These are phyloP conservation scores for Rhinichthys klamathensis DNA, from an alignment of 2,113 vertebrate species.

Conservation along the genomic window DNA sequence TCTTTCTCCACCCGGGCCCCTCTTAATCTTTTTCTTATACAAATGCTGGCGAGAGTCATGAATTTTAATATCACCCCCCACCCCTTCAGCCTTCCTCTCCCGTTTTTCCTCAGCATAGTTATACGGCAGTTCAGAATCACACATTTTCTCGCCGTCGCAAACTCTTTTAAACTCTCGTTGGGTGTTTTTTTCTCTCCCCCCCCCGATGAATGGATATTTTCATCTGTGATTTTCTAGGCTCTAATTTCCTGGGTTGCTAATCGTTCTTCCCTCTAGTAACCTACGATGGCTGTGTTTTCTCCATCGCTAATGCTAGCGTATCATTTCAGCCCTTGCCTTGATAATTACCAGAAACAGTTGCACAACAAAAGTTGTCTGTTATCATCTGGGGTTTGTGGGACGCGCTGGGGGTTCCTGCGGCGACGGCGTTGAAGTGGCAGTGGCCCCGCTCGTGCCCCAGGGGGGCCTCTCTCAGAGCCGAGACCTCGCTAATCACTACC, in stretches of 20 bases:
- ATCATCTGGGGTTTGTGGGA: constrained; percentile 55
- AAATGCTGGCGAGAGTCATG: constrained; percentile 94
- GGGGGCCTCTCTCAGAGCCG: constrained; percentile 48
- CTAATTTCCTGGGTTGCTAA: constrained; percentile 11
- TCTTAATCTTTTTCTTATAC: constrained; percentile 93
- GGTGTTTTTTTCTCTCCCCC: too few species aligned
- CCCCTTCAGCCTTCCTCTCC: constrained; percentile 77
- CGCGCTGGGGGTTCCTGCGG: constrained; percentile 49
- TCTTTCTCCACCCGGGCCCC: constrained; percentile 76
- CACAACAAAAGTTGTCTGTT: constrained; percentile 52
- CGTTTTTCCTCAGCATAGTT: constrained; percentile 40
- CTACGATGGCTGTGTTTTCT: not conserved
- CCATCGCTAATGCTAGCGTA: constrained; percentile 38
- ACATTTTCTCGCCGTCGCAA: not conserved
- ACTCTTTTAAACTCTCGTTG: not conserved
- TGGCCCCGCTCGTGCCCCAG: constrained; percentile 44
- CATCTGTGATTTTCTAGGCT: not conserved
- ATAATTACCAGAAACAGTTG: constrained; percentile 57
- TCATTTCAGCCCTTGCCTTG: constrained; percentile 46
- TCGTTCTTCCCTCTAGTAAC: constrained; percentile 28
- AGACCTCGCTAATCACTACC: constrained; percentile 55
- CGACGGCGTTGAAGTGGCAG: constrained; percentile 34
- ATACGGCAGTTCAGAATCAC: constrained; percentile 22
- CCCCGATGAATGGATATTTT: constrained; percentile 6
- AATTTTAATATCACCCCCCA: constrained; percentile 90